These are phyloP conservation scores for Tiliqua scincoides DNA, from an alignment of 2,113 vertebrate species.

Conservation along the genomic window DNA sequence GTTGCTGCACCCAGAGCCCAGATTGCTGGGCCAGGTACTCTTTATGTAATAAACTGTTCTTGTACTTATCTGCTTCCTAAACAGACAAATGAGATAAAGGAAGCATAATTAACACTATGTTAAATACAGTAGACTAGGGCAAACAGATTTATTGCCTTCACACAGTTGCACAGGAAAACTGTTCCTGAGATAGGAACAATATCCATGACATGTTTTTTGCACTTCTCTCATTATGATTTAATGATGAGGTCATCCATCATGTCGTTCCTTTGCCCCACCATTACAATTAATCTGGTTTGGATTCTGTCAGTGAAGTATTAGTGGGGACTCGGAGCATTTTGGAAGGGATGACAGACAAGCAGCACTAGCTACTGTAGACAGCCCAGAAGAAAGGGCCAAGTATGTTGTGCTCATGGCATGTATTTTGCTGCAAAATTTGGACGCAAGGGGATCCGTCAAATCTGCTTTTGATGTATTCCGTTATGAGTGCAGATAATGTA, in stretches of 20 bases:
- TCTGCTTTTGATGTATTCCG: background rate
- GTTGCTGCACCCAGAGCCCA: background rate
- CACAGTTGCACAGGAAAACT: background rate
- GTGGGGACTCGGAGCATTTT: background rate
- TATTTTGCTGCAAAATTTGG: no score
- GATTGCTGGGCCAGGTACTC: background rate
- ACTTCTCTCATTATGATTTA: background rate
- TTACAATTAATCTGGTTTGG: background rate
- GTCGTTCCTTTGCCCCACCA: background rate
- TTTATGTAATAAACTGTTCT: background rate
- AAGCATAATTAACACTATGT: conserved; percentile 1
- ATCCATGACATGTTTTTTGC: background rate
- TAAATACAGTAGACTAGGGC: background rate
- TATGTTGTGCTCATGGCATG: no score
- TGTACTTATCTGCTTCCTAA: background rate
- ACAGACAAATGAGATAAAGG: background rate
- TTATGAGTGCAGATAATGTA: background rate
- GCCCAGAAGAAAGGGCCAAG: background rate
- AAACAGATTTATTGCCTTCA: background rate
- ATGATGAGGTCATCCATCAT: background rate
- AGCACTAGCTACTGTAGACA: background rate
- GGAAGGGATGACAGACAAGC: background rate
- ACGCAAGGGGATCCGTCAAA: background rate
- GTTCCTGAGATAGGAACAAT: background rate
- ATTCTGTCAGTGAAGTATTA: background rate